Percentiles rank a stretch among this genome's conserved stretches.
These are phyloP conservation scores for Chlorospingus flavigularis DNA, from an alignment of 2,797 vertebrate genomes.

Conservation along the genomic window DNA sequence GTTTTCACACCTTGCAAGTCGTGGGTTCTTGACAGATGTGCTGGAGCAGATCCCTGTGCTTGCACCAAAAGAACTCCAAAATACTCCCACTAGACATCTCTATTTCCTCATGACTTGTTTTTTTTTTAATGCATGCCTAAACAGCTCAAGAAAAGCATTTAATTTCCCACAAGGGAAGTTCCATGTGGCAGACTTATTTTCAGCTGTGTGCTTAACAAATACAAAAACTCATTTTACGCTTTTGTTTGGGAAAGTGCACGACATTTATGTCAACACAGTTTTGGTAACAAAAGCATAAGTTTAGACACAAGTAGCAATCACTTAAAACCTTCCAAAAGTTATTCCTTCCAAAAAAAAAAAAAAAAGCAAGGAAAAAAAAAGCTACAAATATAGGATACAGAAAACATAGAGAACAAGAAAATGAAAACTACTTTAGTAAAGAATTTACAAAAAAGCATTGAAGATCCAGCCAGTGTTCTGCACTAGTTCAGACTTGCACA, in stretches of 20 bases:
- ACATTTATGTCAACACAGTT: background rate
- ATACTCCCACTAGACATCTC: background rate
- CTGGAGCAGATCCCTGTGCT: constrained; percentile 13
- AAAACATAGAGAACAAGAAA: background rate
- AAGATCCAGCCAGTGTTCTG: background rate
- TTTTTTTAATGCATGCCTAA: background rate
- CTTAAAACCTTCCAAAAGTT: background rate
- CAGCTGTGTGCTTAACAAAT: background rate
- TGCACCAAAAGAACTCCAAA: background rate
- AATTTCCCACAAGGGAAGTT: constrained; percentile 20
- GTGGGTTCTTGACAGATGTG: background rate
- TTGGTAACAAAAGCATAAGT: background rate
- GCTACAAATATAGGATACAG: background rate
- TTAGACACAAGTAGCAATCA: background rate
- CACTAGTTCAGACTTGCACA: background rate
- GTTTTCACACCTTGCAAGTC: background rate
- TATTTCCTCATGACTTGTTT: background rate
- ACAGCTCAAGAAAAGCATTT: background rate
- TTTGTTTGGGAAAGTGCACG: background rate
- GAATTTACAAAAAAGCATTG: background rate
- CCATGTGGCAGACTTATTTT: constrained; percentile 26
- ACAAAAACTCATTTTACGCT: background rate
- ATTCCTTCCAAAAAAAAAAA: fast-evolving
- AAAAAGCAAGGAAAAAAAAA: background rate
- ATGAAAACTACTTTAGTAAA: background rate